Evolutionary conservation across 1,140 invertebrate species (phyloP).

Genomic region (Charaxes varanes): DNA sequence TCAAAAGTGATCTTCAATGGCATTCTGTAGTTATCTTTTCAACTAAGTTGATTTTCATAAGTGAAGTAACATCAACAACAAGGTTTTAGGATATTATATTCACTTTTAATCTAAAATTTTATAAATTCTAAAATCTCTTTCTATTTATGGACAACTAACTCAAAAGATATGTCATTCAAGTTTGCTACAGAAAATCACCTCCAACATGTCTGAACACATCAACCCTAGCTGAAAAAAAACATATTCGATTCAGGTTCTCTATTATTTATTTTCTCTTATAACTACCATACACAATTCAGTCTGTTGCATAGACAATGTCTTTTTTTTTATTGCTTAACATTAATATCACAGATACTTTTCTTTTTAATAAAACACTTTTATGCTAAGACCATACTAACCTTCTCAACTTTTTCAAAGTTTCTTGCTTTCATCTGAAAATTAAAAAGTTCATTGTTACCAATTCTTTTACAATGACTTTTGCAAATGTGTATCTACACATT

Average conservation of each 20-base stretch:
- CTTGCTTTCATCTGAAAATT: constrained; percentile 90
- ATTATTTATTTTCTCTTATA: constrained; percentile 49
- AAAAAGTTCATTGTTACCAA: constrained; percentile 1
- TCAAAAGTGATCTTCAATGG: constrained; percentile 60
- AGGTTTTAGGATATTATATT: too few species aligned
- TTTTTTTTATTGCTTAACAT: constrained; percentile 12
- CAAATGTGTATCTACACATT: background rate
- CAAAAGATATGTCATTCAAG: too few species aligned
- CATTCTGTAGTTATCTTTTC: constrained; percentile 16
- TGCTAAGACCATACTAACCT: constrained; percentile 81
- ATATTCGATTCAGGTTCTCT: constrained; percentile 31
- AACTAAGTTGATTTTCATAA: too few species aligned
- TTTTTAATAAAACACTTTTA: constrained; percentile 27
- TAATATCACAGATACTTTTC: constrained; percentile 32
- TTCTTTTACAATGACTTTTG: too few species aligned
- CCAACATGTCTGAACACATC: constrained; percentile 78
- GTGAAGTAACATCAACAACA: too few species aligned
- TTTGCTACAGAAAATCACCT: constrained; percentile 77
- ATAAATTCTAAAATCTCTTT: too few species aligned
- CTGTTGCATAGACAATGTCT: constrained; percentile 5
- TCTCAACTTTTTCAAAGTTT: constrained; percentile 98
- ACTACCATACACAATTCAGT: constrained; percentile 22
- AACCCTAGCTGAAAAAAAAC: constrained; percentile 68
- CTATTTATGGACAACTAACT: too few species aligned
- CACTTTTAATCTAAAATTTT: too few species aligned